Conservation (phyloP, 1,140 invertebrate species). For the Cephus cinctus region DNA sequence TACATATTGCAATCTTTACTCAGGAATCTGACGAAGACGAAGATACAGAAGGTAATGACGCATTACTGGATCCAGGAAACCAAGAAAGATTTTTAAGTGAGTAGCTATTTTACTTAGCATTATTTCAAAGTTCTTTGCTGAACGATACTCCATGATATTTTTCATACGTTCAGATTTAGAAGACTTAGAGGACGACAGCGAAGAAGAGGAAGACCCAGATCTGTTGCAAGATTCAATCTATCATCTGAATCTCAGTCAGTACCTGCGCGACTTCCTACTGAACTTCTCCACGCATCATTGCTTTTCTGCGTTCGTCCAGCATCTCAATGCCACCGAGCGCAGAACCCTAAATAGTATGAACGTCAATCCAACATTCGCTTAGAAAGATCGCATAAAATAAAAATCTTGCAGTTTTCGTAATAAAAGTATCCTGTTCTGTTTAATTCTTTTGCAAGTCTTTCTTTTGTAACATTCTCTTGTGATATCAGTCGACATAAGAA, state of each 20-base stretch:
- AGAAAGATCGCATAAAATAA: background rate
- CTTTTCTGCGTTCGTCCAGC: conserved; percentile 60
- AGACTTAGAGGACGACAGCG: conserved; percentile 33
- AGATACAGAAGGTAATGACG: conserved; percentile 45
- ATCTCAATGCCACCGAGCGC: conserved; percentile 57
- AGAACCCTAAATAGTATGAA: conserved; percentile 49
- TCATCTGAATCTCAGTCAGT: conserved; percentile 61
- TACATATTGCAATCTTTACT: background rate
- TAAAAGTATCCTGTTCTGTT: background rate
- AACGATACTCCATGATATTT: no score
- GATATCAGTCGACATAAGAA: no score
- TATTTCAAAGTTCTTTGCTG: conserved; percentile 31
- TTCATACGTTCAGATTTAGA: conserved; percentile 35
- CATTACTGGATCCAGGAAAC: conserved; percentile 41
- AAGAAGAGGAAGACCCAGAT: conserved; percentile 59
- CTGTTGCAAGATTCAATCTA: conserved; percentile 63
- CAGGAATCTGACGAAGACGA: conserved; percentile 49
- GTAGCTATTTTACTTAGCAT: conserved; percentile 26
- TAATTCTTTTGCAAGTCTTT: background rate
- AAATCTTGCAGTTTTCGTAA: background rate
- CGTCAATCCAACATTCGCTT: background rate
- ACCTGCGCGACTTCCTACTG: conserved; percentile 62
- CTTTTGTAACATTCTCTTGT: background rate
- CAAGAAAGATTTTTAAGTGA: conserved; percentile 36
- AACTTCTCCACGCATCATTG: conserved; percentile 63